Conservation (phyloP, 2,797 vertebrate genomes). For the Phrynocephalus guinanensis region DNA sequence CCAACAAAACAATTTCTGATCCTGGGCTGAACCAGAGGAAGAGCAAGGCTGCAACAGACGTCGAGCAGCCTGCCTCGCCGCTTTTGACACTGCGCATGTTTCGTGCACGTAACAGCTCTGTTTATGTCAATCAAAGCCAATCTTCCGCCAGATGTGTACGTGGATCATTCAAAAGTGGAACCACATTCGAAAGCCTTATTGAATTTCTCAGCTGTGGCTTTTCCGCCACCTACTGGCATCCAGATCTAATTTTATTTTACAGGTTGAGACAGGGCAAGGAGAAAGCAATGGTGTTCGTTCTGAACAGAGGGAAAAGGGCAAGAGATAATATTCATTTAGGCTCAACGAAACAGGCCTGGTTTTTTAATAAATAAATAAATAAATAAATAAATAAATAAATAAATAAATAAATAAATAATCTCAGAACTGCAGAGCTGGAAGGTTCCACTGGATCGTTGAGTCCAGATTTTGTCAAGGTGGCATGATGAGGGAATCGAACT, state of each 20-base stretch:
- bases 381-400: no score
- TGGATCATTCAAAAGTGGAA: not conserved
- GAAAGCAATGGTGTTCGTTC: not conserved
- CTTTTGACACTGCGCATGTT: not conserved
- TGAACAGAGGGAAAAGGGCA: not conserved
- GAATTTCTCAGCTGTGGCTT: slow-evolving; percentile 1
- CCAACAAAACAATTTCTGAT: not conserved
- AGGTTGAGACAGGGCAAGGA: accelerated
- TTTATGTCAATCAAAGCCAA: not conserved
- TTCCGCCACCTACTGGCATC: slow-evolving; percentile 54
- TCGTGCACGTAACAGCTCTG: not conserved
- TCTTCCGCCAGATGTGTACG: not conserved
- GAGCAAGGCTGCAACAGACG: not conserved
- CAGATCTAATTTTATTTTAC: not conserved
- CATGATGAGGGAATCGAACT: no score
- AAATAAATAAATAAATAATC: no score
- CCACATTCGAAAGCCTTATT: not conserved
- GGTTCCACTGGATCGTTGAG: no score
- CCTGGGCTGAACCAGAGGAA: not conserved
- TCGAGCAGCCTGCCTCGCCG: not conserved
- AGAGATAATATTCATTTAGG: not conserved
- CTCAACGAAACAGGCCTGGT: no score
- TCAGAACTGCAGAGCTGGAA: no score
- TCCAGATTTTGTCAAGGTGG: no score
- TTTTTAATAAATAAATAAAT: no score